phyloP scores from a whole-genome alignment of 2,113 vertebrate genomes.

The Gobius niger region DNA sequence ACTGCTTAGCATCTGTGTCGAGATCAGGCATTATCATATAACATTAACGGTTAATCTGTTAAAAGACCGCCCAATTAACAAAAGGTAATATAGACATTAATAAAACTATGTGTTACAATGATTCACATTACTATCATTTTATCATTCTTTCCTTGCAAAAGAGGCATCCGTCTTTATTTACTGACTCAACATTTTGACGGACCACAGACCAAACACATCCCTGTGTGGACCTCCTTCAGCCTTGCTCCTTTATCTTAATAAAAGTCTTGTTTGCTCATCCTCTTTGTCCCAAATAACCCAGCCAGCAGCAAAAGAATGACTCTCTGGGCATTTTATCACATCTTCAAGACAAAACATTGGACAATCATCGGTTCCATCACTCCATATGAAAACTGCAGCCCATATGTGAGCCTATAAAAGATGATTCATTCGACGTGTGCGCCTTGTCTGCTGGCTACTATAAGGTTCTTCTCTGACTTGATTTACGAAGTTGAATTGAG shows the following conservation, averaged over 20 bases:
- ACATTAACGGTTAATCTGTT: too few species aligned
- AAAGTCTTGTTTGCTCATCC: conserved; percentile 37
- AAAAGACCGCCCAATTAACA: too few species aligned
- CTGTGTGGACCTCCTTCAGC: conserved; percentile 22
- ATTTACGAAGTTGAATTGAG: not conserved
- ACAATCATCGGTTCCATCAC: conserved; percentile 24
- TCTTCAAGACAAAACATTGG: conserved; percentile 19
- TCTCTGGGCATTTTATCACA: conserved; percentile 25
- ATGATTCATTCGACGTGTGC: not conserved
- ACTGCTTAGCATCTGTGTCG: too few species aligned
- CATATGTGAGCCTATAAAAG: conserved; percentile 20
- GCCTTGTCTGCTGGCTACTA: not conserved
- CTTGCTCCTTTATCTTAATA: conserved; percentile 40
- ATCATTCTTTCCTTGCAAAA: not conserved
- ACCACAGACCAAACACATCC: not conserved
- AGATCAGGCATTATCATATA: too few species aligned
- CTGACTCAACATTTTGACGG: too few species aligned
- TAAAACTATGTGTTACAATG: not conserved
- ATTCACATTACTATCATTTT: not conserved
- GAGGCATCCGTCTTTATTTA: not conserved
- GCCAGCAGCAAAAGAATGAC: conserved; percentile 13
- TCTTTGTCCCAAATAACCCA: conserved; percentile 31
- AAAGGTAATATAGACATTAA: too few species aligned
- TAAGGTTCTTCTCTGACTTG: not conserved
- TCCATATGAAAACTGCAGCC: conserved; percentile 13